These are phyloP conservation scores for Alethe castanea DNA, from an alignment of 2,113 vertebrate genomes.

Conservation along the genomic window DNA sequence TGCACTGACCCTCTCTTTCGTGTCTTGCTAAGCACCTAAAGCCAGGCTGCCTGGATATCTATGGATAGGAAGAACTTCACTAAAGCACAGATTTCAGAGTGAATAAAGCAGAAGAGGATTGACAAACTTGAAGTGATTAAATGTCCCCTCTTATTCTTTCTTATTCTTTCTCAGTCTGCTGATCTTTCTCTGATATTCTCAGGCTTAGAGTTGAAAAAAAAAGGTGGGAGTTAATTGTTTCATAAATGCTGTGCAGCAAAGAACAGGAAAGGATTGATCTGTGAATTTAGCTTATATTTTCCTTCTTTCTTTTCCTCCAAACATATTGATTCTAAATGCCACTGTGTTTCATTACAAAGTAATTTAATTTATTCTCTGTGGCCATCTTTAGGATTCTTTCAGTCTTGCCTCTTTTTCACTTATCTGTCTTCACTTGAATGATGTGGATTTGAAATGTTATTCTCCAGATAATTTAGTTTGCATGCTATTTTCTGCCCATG, in stretches of 20 bases:
- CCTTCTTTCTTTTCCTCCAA: not conserved
- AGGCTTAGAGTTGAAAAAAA: not conserved
- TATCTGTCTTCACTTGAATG: not conserved
- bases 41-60: not conserved
- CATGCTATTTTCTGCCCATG: not conserved
- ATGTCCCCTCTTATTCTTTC: not conserved
- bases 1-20: not conserved
- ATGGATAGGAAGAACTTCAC: not conserved
- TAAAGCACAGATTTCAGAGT: not conserved
- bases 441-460: not conserved
- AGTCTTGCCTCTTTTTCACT: not conserved
- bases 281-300: not conserved
- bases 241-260: not conserved
- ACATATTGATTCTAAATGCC: not conserved
- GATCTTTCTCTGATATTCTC: not conserved
- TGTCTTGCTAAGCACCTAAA: not conserved
- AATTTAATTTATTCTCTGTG: not conserved
- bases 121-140: not conserved
- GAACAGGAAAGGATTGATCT: not conserved
- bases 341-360: not conserved
- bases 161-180: not conserved
- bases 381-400: not conserved
- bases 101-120: not conserved
- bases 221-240: not conserved
- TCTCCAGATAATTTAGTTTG: not conserved